phyloP scores from a whole-genome alignment of 2,113 vertebrate genomes.

The Grantiella picta region DNA sequence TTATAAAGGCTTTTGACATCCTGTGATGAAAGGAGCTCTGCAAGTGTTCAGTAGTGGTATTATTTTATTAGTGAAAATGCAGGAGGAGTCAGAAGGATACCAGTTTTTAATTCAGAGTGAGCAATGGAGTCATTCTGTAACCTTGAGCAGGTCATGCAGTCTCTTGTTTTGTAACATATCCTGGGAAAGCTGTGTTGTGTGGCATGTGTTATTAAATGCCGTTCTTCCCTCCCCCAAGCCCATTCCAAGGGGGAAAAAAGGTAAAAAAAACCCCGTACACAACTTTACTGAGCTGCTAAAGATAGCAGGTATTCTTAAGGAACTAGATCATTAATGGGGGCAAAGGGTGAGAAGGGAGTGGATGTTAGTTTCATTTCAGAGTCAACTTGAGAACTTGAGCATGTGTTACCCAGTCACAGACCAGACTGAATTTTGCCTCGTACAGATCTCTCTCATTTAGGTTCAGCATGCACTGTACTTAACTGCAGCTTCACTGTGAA shows the following conservation, averaged over 20 bases:
- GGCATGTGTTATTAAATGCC: not conserved
- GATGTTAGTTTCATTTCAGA: not conserved
- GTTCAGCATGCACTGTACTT: not conserved
- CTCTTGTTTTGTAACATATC: not conserved
- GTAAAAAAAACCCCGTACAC: not conserved
- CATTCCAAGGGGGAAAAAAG: not conserved
- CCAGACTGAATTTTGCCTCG: not conserved
- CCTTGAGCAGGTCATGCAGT: constrained; percentile 30
- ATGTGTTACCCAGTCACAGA: fast-evolving
- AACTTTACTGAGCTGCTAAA: not conserved
- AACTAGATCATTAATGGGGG: not conserved
- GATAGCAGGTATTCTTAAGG: not conserved
- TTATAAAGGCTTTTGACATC: constrained; percentile 39
- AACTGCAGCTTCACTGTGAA: not conserved
- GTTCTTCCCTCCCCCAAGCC: not conserved
- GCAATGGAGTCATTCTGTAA: constrained; percentile 30
- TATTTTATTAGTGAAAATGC: constrained; percentile 46
- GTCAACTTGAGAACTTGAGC: not conserved
- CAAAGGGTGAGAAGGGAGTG: not conserved
- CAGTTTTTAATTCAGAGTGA: constrained; percentile 32
- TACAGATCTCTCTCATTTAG: not conserved
- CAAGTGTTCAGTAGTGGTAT: not conserved
- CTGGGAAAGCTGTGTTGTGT: constrained; percentile 11
- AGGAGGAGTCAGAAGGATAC: constrained; percentile 28
- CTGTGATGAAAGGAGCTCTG: constrained; percentile 42